Evolutionary conservation across 35 echinoderm and acorn worm species (phyloP).

Genomic region (Ophiothrix spiculata): DNA sequence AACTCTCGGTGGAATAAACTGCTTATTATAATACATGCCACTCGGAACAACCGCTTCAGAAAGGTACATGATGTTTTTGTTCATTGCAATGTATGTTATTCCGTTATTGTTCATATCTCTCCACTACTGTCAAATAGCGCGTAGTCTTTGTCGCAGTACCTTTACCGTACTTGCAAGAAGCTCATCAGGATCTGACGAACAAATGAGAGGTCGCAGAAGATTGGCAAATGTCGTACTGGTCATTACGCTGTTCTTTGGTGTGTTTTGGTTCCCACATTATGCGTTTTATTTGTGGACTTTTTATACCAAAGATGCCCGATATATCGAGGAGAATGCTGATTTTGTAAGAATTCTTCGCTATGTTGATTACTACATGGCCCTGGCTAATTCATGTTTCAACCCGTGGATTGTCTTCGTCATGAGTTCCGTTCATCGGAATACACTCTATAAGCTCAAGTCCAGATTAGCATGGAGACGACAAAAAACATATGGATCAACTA

Average conservation of each 20-base stretch:
- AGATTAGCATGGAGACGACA: neutral
- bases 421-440: conserved; percentile 57
- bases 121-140: conserved; percentile 48
- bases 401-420: conserved; percentile 80
- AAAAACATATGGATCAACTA: neutral
- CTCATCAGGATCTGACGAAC: conserved; percentile 50
- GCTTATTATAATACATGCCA: conserved; percentile 32
- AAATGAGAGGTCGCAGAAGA: conserved; percentile 58
- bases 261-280: conserved; percentile 67
- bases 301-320: neutral
- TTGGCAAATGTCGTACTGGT: conserved; percentile 69
- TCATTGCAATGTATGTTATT: conserved; percentile 44
- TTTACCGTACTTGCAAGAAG: conserved; percentile 50
- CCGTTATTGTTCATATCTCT: conserved; percentile 41
- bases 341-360: conserved; percentile 18
- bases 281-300: conserved; percentile 50
- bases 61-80: conserved; percentile 38
- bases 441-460: conserved; percentile 2
- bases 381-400: conserved; percentile 69
- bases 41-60: conserved; percentile 10
- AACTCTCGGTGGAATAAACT: conserved; percentile 1
- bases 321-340: neutral
- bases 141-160: conserved; percentile 52
- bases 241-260: conserved; percentile 69
- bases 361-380: conserved; percentile 52